A percentile compares a stretch with the other conserved stretches of the same genome.
These are phyloP conservation scores for Tyto alba DNA, from an alignment of 2,113 vertebrate genomes.

Conservation along the genomic window DNA sequence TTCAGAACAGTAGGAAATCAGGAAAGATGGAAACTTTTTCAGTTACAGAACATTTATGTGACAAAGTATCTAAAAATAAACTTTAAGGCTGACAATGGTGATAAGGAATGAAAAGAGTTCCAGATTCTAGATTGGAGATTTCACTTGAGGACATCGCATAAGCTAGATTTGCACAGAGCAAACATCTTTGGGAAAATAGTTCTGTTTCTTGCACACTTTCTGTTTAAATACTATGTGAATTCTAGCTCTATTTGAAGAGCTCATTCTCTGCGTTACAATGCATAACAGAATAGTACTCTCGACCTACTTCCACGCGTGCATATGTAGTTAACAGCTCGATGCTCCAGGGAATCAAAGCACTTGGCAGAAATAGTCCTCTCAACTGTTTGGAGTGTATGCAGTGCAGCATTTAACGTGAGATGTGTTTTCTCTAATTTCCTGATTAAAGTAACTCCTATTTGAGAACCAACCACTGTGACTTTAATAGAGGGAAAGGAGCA, in stretches of 20 bases:
- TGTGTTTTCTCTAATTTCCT: slow-evolving; percentile 20
- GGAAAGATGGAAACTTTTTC: slow-evolving; percentile 45
- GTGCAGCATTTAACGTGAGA: background rate
- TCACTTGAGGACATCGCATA: background rate
- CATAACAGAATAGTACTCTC: background rate
- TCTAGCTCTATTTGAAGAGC: background rate
- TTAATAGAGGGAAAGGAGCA: background rate
- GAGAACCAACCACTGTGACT: background rate
- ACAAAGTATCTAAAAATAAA: slow-evolving; percentile 51
- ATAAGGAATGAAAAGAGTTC: background rate
- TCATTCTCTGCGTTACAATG: background rate
- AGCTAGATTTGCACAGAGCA: background rate
- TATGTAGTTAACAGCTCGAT: background rate
- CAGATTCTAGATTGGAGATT: background rate
- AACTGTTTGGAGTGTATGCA: background rate
- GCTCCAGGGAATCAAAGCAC: background rate
- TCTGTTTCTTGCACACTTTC: background rate
- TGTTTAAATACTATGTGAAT: background rate
- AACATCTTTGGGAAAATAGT: background rate
- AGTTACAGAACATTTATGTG: slow-evolving; percentile 55
- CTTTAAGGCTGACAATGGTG: slow-evolving; percentile 8
- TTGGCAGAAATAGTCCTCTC: slow-evolving; percentile 7
- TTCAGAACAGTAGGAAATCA: slow-evolving; percentile 51
- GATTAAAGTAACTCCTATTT: background rate
- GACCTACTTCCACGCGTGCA: background rate